Base-by-base conservation (phyloP, 2,888 invertebrate species). In the Tachina grossa region DNA sequence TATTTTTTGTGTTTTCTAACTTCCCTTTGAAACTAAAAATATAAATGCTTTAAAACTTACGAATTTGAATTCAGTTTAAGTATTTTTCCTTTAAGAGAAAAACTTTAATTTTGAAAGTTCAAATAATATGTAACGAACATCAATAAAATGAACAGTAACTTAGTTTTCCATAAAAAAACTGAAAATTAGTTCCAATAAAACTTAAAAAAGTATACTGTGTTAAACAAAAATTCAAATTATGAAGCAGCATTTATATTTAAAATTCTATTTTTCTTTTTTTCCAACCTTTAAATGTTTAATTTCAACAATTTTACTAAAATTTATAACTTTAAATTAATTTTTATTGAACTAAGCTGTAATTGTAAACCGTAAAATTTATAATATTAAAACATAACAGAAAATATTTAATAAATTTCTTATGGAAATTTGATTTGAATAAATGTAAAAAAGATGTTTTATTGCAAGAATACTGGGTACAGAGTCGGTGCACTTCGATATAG, bases 361-460 rank as follows among this genome's bases (percentile, higher is more conserved):
- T 43, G 6, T 31, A 72, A 68, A 68, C 49, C 6, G 6, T 11
- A n/a, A 72, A 31, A 83, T 47, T 57, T 55, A 31, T 16, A 77
- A 69, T 61, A 75, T 47, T 43, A 80, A 77, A 83, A 77, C 22
- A 75, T 71, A 71, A 69, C 31, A 47, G 45, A n/a, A 69, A 83
- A 85, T 82, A 83, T 87, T 87, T 66, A 87, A 88, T 87, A 88
- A 88, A 88, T 87, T 87, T 87, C 84, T 72, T 9, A 76, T 59
- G 68, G 84, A 88, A 87, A 88, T 85, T 87, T 83, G 55, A 85
- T 87, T 86, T 84, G 31, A 88, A 87, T 85, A 77, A 87, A 85
- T 68, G 76, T 80, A 69, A 71, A 75, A 51, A 53, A 49, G 45
- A 41, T 13, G 63, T 85, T 87, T 87, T 85, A 83, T 84, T 86